Evolutionary conservation across 2,113 vertebrate species (phyloP).

Genomic region (Vicugna pacos): DNA sequence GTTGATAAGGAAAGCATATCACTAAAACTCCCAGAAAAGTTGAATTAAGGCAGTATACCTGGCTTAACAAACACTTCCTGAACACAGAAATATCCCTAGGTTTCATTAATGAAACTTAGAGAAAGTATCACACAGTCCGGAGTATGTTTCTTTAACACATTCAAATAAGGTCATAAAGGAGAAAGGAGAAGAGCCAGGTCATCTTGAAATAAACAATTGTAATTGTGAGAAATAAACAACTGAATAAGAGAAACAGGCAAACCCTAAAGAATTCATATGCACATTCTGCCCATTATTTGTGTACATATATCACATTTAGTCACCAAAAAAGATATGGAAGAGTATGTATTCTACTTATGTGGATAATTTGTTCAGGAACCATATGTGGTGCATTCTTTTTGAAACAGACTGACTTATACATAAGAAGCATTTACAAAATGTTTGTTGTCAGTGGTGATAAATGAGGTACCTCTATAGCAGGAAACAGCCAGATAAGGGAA

Average conservation of each 20-base stretch:
- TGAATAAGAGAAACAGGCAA: not conserved
- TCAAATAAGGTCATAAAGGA: not conserved
- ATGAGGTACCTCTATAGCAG: not conserved
- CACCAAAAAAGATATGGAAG: not conserved
- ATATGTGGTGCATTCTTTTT: not conserved
- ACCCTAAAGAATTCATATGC: not conserved
- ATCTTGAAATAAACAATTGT: slow-evolving; percentile 29
- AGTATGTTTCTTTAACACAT: not conserved
- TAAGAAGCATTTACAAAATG: slow-evolving; percentile 26
- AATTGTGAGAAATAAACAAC: not conserved
- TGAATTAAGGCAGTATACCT: not conserved
- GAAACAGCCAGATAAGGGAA: not conserved
- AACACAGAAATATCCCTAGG: not conserved
- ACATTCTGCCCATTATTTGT: not conserved
- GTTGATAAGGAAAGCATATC: not conserved
- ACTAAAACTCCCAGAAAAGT: not conserved
- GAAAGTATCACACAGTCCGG: not conserved
- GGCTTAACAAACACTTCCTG: not conserved
- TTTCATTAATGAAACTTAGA: not conserved
- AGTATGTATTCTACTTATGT: not conserved
- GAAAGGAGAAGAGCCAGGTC: not conserved
- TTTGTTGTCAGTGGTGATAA: not conserved
- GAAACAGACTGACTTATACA: not conserved
- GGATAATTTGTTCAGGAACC: not conserved
- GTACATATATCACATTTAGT: not conserved